These are phyloP conservation scores for Selene dorsalis DNA, from an alignment of 2,797 vertebrate species.

Conservation along the genomic window DNA sequence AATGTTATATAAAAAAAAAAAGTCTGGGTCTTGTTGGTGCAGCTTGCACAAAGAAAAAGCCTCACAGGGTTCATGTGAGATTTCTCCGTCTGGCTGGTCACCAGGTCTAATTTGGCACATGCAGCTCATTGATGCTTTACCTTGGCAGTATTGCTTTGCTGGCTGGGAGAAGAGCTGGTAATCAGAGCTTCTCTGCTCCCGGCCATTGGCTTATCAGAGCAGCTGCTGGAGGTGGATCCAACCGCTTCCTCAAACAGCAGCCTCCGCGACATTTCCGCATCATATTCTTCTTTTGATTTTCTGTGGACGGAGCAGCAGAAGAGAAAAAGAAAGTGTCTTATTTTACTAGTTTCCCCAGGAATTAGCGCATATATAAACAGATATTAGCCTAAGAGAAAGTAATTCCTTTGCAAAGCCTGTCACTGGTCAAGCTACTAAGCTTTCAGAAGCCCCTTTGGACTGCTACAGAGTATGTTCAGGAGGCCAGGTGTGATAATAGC, in stretches of 20 bases:
- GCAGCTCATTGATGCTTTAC: slow-evolving; percentile 46
- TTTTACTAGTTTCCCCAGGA: background rate
- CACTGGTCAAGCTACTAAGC: background rate
- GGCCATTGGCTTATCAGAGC: slow-evolving; percentile 59
- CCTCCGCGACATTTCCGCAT: slow-evolving; percentile 85
- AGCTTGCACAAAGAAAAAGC: background rate
- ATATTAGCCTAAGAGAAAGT: background rate
- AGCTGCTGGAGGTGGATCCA: slow-evolving; percentile 77
- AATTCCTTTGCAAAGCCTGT: background rate
- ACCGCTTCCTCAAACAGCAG: slow-evolving; percentile 71
- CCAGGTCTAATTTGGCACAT: slow-evolving; percentile 14
- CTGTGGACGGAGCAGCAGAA: slow-evolving; percentile 71
- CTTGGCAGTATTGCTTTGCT: slow-evolving; percentile 57
- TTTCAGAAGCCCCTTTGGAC: background rate
- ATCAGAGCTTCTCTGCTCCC: slow-evolving; percentile 52
- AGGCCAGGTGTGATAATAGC: slow-evolving; percentile 16
- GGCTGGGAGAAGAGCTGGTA: slow-evolving; percentile 39
- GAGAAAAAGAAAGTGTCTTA: background rate
- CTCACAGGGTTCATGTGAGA: background rate
- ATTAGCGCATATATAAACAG: background rate
- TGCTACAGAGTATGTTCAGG: background rate
- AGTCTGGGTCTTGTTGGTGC: background rate
- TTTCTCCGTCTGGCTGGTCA: slow-evolving; percentile 12
- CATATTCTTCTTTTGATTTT: slow-evolving; percentile 97
- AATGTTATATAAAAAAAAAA: background rate